Conservation (phyloP, 2,797 vertebrate species). For the Columba guinea region DNA sequence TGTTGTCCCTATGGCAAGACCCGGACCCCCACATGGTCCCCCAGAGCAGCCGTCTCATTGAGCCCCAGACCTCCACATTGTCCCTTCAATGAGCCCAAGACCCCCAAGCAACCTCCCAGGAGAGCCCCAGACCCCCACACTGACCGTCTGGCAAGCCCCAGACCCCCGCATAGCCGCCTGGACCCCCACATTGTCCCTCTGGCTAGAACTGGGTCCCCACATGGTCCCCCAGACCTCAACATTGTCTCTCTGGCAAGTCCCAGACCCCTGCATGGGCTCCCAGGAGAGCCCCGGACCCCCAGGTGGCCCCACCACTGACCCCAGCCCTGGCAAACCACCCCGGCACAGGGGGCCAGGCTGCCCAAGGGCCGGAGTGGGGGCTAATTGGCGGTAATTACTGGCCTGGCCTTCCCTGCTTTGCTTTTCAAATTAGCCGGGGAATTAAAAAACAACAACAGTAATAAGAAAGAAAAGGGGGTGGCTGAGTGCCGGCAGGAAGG, state of each 20-base stretch:
- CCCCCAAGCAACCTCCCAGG: not conserved
- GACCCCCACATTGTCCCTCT: not conserved
- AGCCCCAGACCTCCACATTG: not conserved
- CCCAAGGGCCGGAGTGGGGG: not conserved
- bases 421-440: slow-evolving; percentile 39
- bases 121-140: not conserved
- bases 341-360: fast-evolving
- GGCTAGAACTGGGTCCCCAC: not conserved
- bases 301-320: fast-evolving
- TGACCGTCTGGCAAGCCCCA: not conserved
- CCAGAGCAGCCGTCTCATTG: too few relatives aligned
- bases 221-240: not conserved
- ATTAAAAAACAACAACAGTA: not conserved
- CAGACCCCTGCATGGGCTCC: not conserved
- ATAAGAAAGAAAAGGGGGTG: not conserved
- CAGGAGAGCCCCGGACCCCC: not conserved
- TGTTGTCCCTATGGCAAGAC: not conserved
- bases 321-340: not conserved
- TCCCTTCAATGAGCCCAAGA: not conserved
- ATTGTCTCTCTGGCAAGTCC: not conserved
- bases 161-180: not conserved
- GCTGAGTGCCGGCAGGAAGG: not conserved
- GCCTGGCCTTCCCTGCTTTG: slow-evolving; percentile 7
- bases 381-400: not conserved
- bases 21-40: fast-evolving